These are phyloP conservation scores for Dryobates pubescens DNA, from an alignment of 2,797 vertebrate genomes.

Conservation along the genomic window DNA sequence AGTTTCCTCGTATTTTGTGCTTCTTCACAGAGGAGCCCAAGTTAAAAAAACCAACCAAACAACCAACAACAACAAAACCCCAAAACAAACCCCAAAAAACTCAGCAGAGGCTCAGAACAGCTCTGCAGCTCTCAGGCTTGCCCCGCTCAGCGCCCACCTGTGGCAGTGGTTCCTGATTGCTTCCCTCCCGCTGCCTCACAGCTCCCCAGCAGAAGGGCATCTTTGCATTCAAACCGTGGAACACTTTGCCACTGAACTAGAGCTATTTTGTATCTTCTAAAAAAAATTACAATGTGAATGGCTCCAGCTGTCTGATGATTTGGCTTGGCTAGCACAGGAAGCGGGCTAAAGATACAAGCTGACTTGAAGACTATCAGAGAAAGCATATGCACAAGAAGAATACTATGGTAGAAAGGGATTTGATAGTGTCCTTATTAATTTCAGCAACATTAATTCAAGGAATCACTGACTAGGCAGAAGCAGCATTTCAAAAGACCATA, in stretches of 20 bases:
- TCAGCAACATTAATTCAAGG: not conserved
- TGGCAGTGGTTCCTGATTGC: not conserved
- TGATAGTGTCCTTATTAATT: not conserved
- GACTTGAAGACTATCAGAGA: not conserved
- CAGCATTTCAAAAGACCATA: not conserved
- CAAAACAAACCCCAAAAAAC: too few relatives aligned
- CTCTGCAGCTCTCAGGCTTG: fast-evolving
- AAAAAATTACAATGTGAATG: not conserved
- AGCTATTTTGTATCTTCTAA: not conserved
- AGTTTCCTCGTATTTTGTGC: not conserved
- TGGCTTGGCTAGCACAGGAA: not conserved
- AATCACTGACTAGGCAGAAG: not conserved
- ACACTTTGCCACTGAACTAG: not conserved
- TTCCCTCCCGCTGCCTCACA: not conserved
- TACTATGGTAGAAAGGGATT: not conserved
- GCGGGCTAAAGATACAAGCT: not conserved
- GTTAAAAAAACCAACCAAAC: not conserved
- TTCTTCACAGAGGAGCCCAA: not conserved
- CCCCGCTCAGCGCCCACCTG: not conserved
- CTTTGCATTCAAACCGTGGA: not conserved
- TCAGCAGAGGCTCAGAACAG: not conserved
- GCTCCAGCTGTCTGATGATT: not conserved
- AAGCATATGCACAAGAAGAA: not conserved
- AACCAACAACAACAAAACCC: too few relatives aligned
- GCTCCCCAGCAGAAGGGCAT: not conserved